Base-by-base conservation (phyloP, 2,113 vertebrate species). In the Dinomys branickii region DNA sequence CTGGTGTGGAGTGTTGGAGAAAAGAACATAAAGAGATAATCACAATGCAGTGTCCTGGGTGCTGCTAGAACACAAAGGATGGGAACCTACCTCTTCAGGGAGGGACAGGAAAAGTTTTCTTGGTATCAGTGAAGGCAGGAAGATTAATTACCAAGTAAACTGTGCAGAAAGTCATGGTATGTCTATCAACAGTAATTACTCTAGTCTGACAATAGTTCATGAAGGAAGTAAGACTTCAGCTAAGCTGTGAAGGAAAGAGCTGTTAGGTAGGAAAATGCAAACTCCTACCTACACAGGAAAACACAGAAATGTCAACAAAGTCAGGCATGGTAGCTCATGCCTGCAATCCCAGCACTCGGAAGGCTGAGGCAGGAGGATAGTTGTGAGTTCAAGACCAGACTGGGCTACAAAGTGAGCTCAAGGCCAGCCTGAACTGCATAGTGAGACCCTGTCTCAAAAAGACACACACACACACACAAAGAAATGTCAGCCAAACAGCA, bases 221-320 rank as follows among this genome's bases (percentile, higher is more conserved):
- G 17, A 75, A 77, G 11, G 75, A 94, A 14, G 8, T 78, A 54
- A 92, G 54, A 80, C 30, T 77, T 94, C 58, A 91, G 88, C 26
- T 83, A 94, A 96, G 73, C 61, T 54, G 30, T 90, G 61, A 63
- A 44, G 17, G 28, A 83, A 84, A 69, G 9, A 44, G 81, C 44
- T 10, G 12, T 30, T 30, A 69, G 54, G 61, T 38, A 94, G n/a
- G 28, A 94, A 78, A 89, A 92, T 73, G 52, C 41, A 10, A 63
- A 56, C 87, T 90, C 56, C 59, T 73, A n/a, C 22, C 69, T 71
- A 88, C 16, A n/a, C 17, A 81, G 85, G 69, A 89, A 95, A 59
- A n/a, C 24, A 82, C 61, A 82, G 47, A 50, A 50, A 50, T 50
- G 47, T 50, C 47, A n/a, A n/a, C n/a, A n/a, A n/a, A n/a, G n/a